Evolutionary conservation across 2,888 invertebrate species (phyloP), one percentile per base, ranked within the genome.

Genomic region (Tenthredo mesomela): DNA sequence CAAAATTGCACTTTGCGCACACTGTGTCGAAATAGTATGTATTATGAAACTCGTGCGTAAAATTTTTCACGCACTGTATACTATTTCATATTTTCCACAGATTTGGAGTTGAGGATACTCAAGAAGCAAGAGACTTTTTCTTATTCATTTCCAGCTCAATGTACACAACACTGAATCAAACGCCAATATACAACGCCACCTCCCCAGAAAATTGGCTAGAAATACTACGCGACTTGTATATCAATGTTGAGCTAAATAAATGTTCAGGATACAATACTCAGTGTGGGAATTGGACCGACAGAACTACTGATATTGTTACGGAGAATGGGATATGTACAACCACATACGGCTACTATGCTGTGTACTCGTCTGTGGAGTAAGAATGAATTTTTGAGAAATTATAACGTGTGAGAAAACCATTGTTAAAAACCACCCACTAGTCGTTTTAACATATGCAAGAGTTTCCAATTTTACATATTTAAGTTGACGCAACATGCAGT

Each of bases 291-390:
- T 6, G 33, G 29, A 85, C 82, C 65, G 29, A n/a, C 75, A 50
- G 71, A 47, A 58, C 9, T 18, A 37, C 47, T 10, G 10, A 40
- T 29, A 21, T 89, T 7, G 85, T 90, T 6, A 91, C 91, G 0
- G 90, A 90, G 70, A 86, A 78, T 6, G 90, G 90, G 1, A n/a
- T 90, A 18, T 92, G 91, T 40, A 25, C 88, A 0, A 58, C 86
- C 0, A 71, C 87, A 4, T 86, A 86, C 5, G 89, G 85, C 67
- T 21, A 84, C 21, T 67, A 86, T 12, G 84, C 85, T 1, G 29
- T 73, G 18, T 90, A 91, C 70, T 82, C 86, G 10, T 82, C 88
- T 10, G 70, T 88, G 5, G 87, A 89, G 91, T 91, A 54, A 86
- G 88, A 86, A 25, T 18, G 0, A 12, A 25, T 37, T 58, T 33